Conservation (phyloP, 2,888 invertebrate species). For the Cheilosia impressa region DNA sequence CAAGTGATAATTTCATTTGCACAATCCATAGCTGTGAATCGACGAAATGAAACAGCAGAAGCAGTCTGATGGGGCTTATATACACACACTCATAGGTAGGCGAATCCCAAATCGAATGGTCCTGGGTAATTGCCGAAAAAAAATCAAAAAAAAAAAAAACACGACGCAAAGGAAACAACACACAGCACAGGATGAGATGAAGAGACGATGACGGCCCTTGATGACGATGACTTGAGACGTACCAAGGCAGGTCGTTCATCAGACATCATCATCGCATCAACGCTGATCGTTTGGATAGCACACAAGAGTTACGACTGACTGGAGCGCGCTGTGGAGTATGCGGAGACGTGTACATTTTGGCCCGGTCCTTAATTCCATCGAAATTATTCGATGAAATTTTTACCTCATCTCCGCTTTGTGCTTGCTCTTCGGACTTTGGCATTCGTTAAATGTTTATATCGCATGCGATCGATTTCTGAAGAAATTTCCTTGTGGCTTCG, state of each 20-base stretch:
- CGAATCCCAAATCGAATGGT: conserved; percentile 52
- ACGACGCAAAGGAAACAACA: not conserved
- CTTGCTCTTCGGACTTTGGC: conserved; percentile 49
- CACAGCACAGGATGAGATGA: conserved; percentile 29
- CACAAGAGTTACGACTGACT: conserved; percentile 60
- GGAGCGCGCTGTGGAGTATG: not conserved
- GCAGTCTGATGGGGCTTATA: conserved; percentile 1
- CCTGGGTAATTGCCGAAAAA: conserved; percentile 69
- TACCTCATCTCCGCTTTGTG: conserved; percentile 51
- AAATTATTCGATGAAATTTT: conserved; percentile 70
- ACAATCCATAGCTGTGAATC: conserved; percentile 51
- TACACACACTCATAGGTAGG: conserved; percentile 24
- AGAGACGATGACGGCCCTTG: conserved; percentile 57
- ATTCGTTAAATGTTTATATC: conserved; percentile 73
- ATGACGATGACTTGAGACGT: conserved; percentile 44
- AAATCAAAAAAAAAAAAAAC: not conserved
- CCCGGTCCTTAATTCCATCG: conserved; percentile 70
- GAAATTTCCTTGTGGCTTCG: conserved; percentile 50
- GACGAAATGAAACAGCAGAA: conserved; percentile 27
- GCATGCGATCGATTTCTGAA: conserved; percentile 75
- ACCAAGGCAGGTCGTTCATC: conserved; percentile 67
- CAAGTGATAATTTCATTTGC: conserved; percentile 74
- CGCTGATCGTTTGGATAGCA: conserved; percentile 73
- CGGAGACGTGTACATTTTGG: conserved; percentile 28
- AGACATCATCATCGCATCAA: conserved; percentile 74